phyloP scores from a whole-genome alignment of 2,888 invertebrate species.

The Griposia aprilina region DNA sequence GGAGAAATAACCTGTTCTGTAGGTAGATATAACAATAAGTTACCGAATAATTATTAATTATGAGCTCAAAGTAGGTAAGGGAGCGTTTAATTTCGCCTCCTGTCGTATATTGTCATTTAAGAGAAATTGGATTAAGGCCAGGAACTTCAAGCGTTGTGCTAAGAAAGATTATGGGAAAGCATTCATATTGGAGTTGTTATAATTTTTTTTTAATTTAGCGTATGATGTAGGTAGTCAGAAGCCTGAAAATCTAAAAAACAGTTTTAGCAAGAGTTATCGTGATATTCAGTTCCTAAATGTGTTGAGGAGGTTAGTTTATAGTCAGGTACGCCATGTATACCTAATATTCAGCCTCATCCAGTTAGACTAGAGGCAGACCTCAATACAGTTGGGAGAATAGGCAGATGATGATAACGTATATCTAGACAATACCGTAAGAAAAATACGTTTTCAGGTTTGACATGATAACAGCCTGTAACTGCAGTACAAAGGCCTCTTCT shows the following conservation, averaged over 20 bases:
- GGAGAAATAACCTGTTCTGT: slow-evolving; percentile 8
- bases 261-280: background rate
- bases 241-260: background rate
- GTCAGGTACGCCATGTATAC: too few relatives aligned
- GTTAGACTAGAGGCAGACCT: background rate
- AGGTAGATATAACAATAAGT: slow-evolving; percentile 38
- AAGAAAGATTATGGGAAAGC: slow-evolving; percentile 37
- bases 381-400: background rate
- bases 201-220: slow-evolving; percentile 2
- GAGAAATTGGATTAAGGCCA: slow-evolving; percentile 50
- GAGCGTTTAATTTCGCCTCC: slow-evolving; percentile 56
- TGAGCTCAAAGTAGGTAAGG: slow-evolving; percentile 35
- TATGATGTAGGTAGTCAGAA: background rate
- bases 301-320: too few relatives aligned
- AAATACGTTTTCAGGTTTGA: background rate
- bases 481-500: background rate
- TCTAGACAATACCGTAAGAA: background rate
- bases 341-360: background rate
- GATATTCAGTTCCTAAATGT: too few relatives aligned
- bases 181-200: slow-evolving; percentile 19
- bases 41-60: slow-evolving; percentile 53
- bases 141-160: slow-evolving; percentile 29
- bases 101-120: slow-evolving; percentile 40
- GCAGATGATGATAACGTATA: background rate
- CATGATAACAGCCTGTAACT: background rate